Evolutionary conservation across 2,113 vertebrate genomes (phyloP).

Genomic region (Protomyctophum bolini): DNA sequence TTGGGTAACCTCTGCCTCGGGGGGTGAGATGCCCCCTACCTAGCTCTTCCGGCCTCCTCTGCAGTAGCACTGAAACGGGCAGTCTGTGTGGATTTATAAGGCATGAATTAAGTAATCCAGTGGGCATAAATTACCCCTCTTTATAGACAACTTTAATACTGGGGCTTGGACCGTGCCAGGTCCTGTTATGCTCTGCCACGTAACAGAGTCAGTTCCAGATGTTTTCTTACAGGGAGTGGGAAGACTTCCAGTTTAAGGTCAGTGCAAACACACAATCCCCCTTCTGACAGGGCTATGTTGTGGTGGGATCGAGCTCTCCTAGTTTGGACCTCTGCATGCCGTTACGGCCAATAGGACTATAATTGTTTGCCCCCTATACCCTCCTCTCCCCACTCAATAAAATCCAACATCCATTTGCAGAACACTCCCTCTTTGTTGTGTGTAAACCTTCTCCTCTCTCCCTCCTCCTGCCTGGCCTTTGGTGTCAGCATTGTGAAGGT

Average conservation of each 20-base stretch:
- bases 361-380: neutral
- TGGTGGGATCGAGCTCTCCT: neutral
- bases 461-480: neutral
- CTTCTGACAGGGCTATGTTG: neutral
- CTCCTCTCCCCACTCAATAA: neutral
- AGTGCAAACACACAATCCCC: conserved; percentile 4
- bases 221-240: conserved; percentile 37
- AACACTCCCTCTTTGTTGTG: conserved; percentile 34
- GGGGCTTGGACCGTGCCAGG: conserved; percentile 12
- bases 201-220: conserved; percentile 34
- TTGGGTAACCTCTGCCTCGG: conserved; percentile 46
- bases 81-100: conserved; percentile 37
- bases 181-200: conserved; percentile 31
- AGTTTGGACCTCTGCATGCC: conserved; percentile 16
- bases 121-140: conserved; percentile 48
- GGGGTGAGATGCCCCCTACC: conserved; percentile 26
- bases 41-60: conserved; percentile 27
- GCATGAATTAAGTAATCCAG: conserved; percentile 56
- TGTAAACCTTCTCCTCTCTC: conserved; percentile 18
- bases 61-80: conserved; percentile 42
- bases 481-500: conserved; percentile 7
- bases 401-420: neutral
- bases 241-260: conserved; percentile 40
- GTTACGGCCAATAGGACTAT: conserved; percentile 38
- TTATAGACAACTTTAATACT: conserved; percentile 59